Percentiles rank a stretch among this genome's conserved stretches.
These are phyloP conservation scores for Morphnarchus princeps DNA, from an alignment of 2,113 vertebrate genomes.

Conservation along the genomic window DNA sequence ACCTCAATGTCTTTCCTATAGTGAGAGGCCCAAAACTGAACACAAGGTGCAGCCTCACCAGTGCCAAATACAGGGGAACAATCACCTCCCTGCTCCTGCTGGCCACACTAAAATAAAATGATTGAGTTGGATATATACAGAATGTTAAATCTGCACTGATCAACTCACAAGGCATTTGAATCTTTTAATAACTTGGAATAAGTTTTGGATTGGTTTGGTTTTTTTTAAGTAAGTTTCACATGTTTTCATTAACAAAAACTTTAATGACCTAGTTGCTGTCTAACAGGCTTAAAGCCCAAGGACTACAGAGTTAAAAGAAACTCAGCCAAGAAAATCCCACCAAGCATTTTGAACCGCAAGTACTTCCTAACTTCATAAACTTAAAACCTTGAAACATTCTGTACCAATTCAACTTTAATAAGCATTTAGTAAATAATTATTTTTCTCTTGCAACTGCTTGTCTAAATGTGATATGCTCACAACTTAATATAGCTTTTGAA, in stretches of 20 bases:
- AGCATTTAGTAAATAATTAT: neutral
- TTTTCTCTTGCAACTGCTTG: neutral
- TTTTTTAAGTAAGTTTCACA: neutral
- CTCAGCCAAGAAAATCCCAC: neutral
- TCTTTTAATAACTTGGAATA: neutral
- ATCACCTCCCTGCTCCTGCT: no score
- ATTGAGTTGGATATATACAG: neutral
- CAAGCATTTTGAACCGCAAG: neutral
- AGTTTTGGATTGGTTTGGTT: neutral
- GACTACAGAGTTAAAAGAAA: neutral
- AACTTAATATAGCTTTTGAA: constrained; percentile 18
- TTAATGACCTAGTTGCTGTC: neutral
- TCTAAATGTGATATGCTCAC: neutral
- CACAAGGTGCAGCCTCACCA: no score
- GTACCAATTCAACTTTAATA: neutral
- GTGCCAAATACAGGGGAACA: no score
- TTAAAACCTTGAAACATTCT: neutral
- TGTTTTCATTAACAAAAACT: neutral
- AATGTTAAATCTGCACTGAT: neutral
- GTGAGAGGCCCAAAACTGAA: no score
- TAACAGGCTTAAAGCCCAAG: neutral
- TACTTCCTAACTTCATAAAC: neutral
- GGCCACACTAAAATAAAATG: no score
- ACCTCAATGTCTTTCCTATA: no score
- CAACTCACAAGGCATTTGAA: neutral